These are phyloP conservation scores for Tachyglossus aculeatus DNA, from an alignment of 2,797 vertebrate genomes.

Conservation along the genomic window DNA sequence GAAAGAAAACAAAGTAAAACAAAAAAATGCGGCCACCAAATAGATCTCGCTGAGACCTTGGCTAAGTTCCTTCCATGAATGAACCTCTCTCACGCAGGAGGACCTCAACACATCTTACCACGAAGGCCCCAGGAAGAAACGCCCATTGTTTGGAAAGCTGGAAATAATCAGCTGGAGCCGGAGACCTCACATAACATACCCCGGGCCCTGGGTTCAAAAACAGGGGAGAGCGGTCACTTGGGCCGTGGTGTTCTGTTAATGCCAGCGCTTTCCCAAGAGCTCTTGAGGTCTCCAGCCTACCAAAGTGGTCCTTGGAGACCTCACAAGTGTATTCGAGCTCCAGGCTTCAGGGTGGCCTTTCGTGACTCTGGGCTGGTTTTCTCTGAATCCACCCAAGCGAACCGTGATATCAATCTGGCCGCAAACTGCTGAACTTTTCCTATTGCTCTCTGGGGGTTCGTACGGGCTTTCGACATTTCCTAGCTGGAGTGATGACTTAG, in stretches of 20 bases:
- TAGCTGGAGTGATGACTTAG: background rate
- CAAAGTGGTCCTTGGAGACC: background rate
- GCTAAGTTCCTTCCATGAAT: too few relatives aligned
- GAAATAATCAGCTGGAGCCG: too few relatives aligned
- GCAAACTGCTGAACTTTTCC: background rate
- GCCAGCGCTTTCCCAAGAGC: background rate
- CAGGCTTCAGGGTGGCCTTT: background rate
- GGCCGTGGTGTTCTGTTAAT: background rate
- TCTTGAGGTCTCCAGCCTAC: background rate
- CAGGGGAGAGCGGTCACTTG: too few relatives aligned
- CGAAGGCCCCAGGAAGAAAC: too few relatives aligned
- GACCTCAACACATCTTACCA: too few relatives aligned
- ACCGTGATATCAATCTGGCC: background rate
- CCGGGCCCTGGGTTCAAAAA: too few relatives aligned
- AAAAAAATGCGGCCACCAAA: too few relatives aligned
- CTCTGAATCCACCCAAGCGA: background rate
- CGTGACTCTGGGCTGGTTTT: background rate
- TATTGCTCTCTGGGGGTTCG: background rate
- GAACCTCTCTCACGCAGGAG: too few relatives aligned
- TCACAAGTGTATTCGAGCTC: background rate
- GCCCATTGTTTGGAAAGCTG: too few relatives aligned
- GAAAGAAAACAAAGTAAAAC: too few relatives aligned
- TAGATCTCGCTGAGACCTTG: too few relatives aligned
- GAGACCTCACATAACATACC: too few relatives aligned
- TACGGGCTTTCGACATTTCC: background rate